Evolutionary conservation across 2,797 vertebrate genomes (phyloP).

Genomic region (Notoglanidium macrostoma): DNA sequence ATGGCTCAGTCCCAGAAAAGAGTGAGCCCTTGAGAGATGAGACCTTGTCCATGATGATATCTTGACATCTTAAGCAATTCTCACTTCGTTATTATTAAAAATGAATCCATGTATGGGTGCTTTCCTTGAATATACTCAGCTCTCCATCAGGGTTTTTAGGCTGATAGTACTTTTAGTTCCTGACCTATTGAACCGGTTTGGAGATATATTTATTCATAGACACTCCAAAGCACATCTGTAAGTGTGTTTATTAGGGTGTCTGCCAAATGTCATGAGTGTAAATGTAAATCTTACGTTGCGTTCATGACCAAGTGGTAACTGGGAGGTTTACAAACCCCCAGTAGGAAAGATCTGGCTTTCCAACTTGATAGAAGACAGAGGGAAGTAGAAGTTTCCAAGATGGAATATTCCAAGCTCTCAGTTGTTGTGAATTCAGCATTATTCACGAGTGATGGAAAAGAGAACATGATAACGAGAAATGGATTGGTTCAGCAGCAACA

Average conservation of each 20-base stretch:
- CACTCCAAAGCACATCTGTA: neutral
- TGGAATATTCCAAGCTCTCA: neutral
- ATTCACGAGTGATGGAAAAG: neutral
- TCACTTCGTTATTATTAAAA: neutral
- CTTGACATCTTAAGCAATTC: neutral
- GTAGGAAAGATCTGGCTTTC: neutral
- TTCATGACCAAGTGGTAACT: slow-evolving; percentile 1
- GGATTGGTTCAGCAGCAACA: neutral
- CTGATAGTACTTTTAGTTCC: neutral
- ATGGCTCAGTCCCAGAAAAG: neutral
- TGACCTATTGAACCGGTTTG: neutral
- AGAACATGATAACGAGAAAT: too few relatives aligned
- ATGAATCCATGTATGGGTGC: neutral
- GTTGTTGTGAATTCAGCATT: neutral
- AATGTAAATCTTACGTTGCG: neutral
- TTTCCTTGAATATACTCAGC: neutral
- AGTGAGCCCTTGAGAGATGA: neutral
- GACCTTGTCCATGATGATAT: neutral
- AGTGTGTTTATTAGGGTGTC: neutral
- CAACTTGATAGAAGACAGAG: neutral
- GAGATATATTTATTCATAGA: neutral
- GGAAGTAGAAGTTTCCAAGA: too few relatives aligned
- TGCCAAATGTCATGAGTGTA: neutral
- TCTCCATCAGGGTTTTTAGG: neutral
- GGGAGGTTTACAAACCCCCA: neutral